Evolutionary conservation across 2,797 vertebrate species (phyloP).

Genomic region (Anabacerthia variegaticeps): DNA sequence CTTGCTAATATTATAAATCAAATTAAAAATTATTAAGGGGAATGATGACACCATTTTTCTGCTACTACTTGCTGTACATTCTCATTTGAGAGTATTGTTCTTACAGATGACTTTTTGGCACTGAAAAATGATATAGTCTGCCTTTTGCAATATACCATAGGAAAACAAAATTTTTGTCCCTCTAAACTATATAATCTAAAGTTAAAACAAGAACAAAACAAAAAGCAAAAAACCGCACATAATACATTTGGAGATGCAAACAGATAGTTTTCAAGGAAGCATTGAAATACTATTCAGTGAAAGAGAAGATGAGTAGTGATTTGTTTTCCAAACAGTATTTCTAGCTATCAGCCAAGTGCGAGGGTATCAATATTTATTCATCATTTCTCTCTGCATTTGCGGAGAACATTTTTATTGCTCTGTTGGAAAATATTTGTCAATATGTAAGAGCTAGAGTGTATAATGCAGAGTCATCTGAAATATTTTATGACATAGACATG

Average conservation of each 20-base stretch:
- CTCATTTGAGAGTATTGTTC: not conserved
- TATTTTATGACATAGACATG: not conserved
- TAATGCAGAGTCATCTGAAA: not conserved
- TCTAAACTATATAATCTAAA: not conserved
- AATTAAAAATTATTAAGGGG: not conserved
- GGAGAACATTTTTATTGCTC: not conserved
- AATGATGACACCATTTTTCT: not conserved
- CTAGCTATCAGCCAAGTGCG: not conserved
- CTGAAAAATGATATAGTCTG: not conserved
- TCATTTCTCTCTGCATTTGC: not conserved
- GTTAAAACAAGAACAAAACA: not conserved
- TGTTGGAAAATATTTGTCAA: not conserved
- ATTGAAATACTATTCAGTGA: not conserved
- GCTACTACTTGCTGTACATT: not conserved
- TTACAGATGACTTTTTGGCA: not conserved
- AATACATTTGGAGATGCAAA: not conserved
- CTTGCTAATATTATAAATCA: not conserved
- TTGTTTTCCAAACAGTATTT: not conserved
- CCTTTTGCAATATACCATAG: not conserved
- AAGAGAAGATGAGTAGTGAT: not conserved
- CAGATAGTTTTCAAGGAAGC: not conserved
- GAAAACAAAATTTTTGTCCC: not conserved
- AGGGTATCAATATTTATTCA: not conserved
- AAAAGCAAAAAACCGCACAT: not conserved
- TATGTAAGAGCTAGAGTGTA: not conserved